These are phyloP conservation scores for Motacilla tschutschensis DNA, from an alignment of 2,113 vertebrate species.

Conservation along the genomic window DNA sequence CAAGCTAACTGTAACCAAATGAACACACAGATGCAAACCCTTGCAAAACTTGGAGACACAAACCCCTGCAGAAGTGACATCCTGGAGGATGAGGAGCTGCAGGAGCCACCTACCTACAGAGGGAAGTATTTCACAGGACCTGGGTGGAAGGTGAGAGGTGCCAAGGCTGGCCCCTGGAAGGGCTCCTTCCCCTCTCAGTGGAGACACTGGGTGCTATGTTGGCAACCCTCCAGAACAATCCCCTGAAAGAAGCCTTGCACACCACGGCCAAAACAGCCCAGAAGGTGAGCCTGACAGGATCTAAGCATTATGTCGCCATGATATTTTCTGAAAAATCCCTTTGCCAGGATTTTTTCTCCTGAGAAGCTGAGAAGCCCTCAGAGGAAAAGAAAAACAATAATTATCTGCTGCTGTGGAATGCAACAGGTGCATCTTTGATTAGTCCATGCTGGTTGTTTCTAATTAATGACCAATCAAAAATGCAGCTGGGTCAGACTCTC, in stretches of 20 bases:
- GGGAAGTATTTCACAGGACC: background rate
- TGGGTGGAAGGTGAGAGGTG: too few species aligned
- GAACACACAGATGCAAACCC: background rate
- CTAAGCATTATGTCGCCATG: background rate
- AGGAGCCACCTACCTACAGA: background rate
- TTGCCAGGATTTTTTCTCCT: too few species aligned
- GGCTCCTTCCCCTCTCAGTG: background rate
- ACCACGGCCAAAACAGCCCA: background rate
- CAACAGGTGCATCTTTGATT: too few species aligned
- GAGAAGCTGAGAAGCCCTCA: too few species aligned
- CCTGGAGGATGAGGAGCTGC: background rate
- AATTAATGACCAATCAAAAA: too few species aligned
- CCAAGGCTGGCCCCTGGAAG: background rate
- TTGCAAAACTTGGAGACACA: background rate
- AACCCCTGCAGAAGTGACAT: background rate
- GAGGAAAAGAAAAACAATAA: too few species aligned
- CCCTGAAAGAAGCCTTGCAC: background rate
- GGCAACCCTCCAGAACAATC: background rate
- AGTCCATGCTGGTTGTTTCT: too few species aligned
- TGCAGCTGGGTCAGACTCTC: too few species aligned
- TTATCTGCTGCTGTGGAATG: too few species aligned
- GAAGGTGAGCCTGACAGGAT: background rate
- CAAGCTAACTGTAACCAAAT: background rate
- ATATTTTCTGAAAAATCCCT: too few species aligned
- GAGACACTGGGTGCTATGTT: too few species aligned